Evolutionary conservation across 37 sponge, comb jelly and placozoan species (phyloP), one percentile per base, ranked within the genome.

Genomic region (Halisarca cf. caerulea): DNA sequence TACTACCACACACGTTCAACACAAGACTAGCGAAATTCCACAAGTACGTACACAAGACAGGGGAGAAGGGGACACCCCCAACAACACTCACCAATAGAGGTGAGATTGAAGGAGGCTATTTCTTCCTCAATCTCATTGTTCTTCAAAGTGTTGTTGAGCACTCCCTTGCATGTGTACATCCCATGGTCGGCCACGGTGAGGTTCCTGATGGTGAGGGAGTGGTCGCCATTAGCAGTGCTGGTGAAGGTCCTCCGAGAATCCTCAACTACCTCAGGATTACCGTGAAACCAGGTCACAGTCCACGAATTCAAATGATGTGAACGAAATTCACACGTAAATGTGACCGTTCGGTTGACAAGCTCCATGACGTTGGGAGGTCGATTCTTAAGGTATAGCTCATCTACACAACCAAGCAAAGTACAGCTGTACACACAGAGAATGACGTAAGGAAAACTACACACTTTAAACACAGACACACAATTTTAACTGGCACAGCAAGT

Each of bases 321-420:
- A 40, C 77, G 39, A 25, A 74, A 74, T 40, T 74, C 77, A 66
- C 88, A 88, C 21, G 18, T 20, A 7, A 88, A 47, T 18, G 6
- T 1, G 2, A 64, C 24, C 2, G 28, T 2, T 3, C 40, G 1
- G 33, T 66, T 78, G 6, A 39, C 39, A 11, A 3, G 32, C 0
- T 82, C 35, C 14, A 23, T 44, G 36, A 37, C 27, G 6, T 5
- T 21, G 44, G 15, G 3, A 2, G 77, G 77, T 40, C 15, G 42
- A 1, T 23, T 40, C 77, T 74, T 39, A 17, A 74, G 39, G 6
- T 74, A 74, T 2, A 74, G 45, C 44, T 74, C 8, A 2, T 37
- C 77, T 74, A 47, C 51, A 47, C 11, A 47, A 14, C 9, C 11
- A 11, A 47, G 11, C 9, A 47, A 47, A 47, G 51, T 47, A 47